phyloP scores from a whole-genome alignment of 2,797 vertebrate species.

The Chaetophractus vellerosus region DNA sequence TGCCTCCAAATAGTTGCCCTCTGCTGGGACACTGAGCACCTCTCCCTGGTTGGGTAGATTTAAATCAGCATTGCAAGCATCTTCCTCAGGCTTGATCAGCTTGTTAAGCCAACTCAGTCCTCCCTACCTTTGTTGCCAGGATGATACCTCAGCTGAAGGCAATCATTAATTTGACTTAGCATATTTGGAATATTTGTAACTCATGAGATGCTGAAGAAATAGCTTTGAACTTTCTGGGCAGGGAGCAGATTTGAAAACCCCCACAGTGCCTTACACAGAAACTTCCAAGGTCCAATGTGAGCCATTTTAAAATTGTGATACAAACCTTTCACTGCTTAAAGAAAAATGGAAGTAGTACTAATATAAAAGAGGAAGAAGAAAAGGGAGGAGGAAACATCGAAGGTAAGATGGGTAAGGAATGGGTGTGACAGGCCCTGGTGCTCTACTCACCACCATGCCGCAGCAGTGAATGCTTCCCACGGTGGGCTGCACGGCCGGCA shows the following conservation, averaged over 20 bases:
- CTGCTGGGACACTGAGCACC: neutral
- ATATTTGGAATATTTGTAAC: neutral
- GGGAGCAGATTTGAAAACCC: conserved; percentile 25
- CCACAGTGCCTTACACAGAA: neutral
- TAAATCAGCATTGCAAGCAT: too few species aligned
- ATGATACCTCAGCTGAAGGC: neutral
- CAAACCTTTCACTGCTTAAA: neutral
- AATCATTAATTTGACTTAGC: neutral
- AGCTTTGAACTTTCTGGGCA: conserved; percentile 45
- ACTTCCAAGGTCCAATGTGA: conserved; percentile 10
- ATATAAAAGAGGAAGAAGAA: neutral
- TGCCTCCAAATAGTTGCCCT: neutral
- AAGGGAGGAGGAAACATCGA: neutral
- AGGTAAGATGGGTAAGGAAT: neutral
- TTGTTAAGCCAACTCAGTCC: neutral
- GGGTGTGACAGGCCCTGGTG: neutral
- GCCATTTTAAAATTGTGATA: neutral
- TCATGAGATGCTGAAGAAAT: neutral
- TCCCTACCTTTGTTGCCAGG: neutral
- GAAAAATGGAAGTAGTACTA: neutral
- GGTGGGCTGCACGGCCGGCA: rapidly evolving
- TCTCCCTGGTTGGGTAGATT: neutral
- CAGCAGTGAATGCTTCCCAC: neutral
- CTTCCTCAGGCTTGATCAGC: neutral
- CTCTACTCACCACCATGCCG: neutral